A percentile compares a stretch with the other conserved stretches of the same genome.
These are phyloP conservation scores for Pachymerium ferrugineum DNA, from an alignment of 2,888 invertebrate species.

Conservation along the genomic window DNA sequence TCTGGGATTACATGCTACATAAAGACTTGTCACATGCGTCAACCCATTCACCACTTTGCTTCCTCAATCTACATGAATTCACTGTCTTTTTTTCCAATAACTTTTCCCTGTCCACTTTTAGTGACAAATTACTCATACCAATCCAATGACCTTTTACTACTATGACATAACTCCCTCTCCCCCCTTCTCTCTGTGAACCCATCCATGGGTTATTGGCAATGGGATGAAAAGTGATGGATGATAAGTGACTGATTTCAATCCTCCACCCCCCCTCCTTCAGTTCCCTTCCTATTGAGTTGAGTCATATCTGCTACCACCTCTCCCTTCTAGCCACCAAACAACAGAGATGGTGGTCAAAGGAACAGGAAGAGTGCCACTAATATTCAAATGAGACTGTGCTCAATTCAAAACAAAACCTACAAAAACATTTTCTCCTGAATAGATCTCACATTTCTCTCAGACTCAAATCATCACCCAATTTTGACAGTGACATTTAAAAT, in stretches of 20 bases:
- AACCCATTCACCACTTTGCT: neutral
- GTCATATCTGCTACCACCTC: neutral
- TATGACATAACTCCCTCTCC: neutral
- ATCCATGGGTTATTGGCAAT: conserved; percentile 11
- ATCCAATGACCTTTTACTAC: conserved; percentile 9
- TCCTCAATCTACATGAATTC: neutral
- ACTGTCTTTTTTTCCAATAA: neutral
- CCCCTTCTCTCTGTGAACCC: neutral
- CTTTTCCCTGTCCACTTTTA: neutral
- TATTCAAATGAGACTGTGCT: neutral
- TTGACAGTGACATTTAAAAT: no score
- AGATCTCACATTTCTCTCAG: neutral
- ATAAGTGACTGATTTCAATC: conserved; percentile 15
- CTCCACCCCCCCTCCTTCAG: neutral
- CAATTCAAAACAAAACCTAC: neutral
- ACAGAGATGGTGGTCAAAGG: neutral
- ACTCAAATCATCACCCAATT: neutral
- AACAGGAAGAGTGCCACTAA: conserved; percentile 7
- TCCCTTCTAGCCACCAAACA: neutral
- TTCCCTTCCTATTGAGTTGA: conserved; percentile 5
- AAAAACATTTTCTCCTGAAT: conserved; percentile 11
- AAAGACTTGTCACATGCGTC: neutral
- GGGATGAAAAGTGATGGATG: conserved; percentile 10
- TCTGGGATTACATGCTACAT: neutral
- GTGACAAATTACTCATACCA: conserved; percentile 5